Evolutionary conservation across 2,888 invertebrate species (phyloP).

Genomic region (Clostera curtula): DNA sequence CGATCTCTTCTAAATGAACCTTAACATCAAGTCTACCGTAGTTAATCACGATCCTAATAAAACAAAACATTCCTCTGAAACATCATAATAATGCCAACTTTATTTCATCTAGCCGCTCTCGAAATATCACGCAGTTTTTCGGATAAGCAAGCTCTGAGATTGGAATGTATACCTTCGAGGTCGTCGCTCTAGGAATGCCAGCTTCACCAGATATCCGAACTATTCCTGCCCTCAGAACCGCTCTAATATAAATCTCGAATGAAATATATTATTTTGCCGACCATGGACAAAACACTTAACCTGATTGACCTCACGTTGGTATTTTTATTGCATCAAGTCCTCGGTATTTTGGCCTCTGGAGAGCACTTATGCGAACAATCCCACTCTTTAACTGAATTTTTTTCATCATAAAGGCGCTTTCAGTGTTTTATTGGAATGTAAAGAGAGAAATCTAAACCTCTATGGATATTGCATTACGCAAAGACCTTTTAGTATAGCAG

Average conservation of each 20-base stretch:
- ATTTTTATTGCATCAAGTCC: conserved; percentile 55
- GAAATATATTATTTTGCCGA: conserved; percentile 46
- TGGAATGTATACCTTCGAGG: conserved; percentile 17
- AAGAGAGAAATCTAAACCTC: conserved; percentile 19
- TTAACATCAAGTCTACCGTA: too few relatives aligned
- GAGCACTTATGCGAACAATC: conserved; percentile 34
- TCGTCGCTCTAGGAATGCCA: conserved; percentile 16
- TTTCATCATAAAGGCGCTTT: conserved; percentile 30
- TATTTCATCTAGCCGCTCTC: not conserved
- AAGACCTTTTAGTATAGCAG: too few relatives aligned
- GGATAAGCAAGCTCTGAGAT: conserved; percentile 13
- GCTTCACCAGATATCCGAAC: conserved; percentile 32
- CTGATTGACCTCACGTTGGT: conserved; percentile 59
- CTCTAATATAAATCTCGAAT: conserved; percentile 48
- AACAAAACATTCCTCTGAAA: not conserved
- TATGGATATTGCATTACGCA: too few relatives aligned
- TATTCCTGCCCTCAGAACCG: conserved; percentile 42
- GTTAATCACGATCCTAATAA: too few relatives aligned
- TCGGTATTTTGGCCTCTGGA: conserved; percentile 32
- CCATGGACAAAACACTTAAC: conserved; percentile 57
- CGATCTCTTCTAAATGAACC: too few relatives aligned
- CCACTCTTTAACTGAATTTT: conserved; percentile 24
- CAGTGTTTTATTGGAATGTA: conserved; percentile 21
- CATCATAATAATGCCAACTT: not conserved
- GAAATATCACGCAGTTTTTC: conserved; percentile 11